phyloP scores from a whole-genome alignment of 1,140 invertebrate species.

The Nephila pilipes region DNA sequence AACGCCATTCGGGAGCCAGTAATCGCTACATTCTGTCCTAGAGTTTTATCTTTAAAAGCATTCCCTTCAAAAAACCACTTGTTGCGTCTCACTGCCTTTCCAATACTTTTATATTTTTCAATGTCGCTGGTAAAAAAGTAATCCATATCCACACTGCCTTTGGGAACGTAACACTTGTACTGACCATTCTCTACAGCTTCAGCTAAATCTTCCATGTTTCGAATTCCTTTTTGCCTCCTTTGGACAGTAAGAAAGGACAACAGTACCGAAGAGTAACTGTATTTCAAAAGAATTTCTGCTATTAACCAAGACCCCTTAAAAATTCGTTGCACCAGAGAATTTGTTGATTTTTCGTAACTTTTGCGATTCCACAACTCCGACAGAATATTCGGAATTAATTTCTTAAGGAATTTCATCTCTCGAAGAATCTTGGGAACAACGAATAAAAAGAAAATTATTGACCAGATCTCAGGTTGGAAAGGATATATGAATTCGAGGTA shows the following conservation, averaged over 20 bases:
- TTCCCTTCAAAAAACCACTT: not conserved
- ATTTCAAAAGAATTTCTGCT: not conserved
- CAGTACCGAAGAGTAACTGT: not conserved
- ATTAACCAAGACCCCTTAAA: not conserved
- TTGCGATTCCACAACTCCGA: not conserved
- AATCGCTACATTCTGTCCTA: not conserved
- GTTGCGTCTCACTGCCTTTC: not conserved
- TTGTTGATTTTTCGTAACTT: not conserved
- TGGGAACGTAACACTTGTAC: not conserved
- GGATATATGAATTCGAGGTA: not conserved
- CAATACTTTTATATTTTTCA: not conserved
- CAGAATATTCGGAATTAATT: not conserved
- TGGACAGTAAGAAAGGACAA: not conserved
- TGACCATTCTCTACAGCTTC: not conserved
- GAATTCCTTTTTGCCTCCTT: not conserved
- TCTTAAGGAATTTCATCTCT: not conserved
- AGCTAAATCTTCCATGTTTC: not conserved
- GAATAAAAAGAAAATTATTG: not conserved
- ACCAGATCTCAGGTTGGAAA: not conserved
- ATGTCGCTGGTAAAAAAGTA: not conserved
- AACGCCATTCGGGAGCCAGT: not conserved
- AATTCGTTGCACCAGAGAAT: not conserved
- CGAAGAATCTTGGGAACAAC: not conserved
- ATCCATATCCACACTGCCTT: not conserved
- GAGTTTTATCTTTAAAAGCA: not conserved